Evolutionary conservation across 2,797 vertebrate genomes (phyloP).

Genomic region (Hapalemur alaotrensis): DNA sequence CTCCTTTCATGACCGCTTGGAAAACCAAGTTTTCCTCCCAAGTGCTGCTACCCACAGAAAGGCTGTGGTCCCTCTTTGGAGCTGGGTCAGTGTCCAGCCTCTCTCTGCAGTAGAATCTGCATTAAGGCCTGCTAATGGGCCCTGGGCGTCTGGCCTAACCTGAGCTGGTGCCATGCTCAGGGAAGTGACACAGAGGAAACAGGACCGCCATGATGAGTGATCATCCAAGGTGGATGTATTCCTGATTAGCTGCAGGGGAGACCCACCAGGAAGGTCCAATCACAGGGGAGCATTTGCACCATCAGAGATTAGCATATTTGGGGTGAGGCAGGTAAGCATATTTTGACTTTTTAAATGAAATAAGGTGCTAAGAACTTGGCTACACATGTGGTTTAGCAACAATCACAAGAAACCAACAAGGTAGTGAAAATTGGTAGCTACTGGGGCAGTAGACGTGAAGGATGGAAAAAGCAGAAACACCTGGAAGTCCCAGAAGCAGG

Average conservation of each 20-base stretch:
- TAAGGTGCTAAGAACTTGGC: background rate
- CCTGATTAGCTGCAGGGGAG: background rate
- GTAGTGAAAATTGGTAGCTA: background rate
- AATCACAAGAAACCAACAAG: background rate
- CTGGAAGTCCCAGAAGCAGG: background rate
- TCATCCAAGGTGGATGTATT: background rate
- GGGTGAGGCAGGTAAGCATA: background rate
- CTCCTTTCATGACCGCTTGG: background rate
- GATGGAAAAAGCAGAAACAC: background rate
- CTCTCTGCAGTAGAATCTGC: background rate
- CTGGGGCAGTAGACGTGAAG: background rate
- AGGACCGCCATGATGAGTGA: background rate
- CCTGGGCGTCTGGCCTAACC: background rate
- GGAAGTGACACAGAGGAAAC: background rate
- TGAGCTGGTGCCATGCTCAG: background rate
- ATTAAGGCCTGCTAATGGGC: background rate
- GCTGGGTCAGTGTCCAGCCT: background rate
- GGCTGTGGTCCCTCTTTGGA: background rate
- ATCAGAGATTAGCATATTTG: background rate
- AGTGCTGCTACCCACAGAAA: background rate
- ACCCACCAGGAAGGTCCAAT: background rate
- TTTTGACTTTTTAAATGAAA: constrained; percentile 18
- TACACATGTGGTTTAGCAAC: background rate
- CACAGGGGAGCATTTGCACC: background rate
- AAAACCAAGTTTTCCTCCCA: background rate